A percentile compares a stretch with the other conserved stretches of the same genome.
Conservation (phyloP, 2,797 vertebrate species). For the Hybognathus amarus region DNA sequence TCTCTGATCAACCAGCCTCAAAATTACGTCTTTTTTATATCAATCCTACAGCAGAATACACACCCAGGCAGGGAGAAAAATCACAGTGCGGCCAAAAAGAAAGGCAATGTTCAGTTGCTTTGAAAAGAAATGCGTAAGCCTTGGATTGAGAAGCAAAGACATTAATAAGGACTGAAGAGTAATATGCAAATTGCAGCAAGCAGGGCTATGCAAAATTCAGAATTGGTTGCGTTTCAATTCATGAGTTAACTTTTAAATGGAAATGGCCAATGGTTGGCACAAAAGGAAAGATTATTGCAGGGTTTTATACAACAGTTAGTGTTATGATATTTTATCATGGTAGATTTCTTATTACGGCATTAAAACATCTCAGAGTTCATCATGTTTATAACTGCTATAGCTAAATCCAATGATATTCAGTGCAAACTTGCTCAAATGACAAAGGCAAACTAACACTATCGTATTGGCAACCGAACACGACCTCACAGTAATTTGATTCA, state of each 20-base stretch:
- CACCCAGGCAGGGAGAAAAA: slow-evolving; percentile 4
- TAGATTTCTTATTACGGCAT: not conserved
- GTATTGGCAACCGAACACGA: not conserved
- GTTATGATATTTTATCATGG: not conserved
- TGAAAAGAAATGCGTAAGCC: slow-evolving; percentile 53
- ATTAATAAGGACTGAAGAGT: slow-evolving; percentile 56
- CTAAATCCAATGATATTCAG: slow-evolving; percentile 8
- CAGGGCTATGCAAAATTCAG: slow-evolving; percentile 34
- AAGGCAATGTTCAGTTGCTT: slow-evolving; percentile 31
- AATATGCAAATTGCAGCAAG: slow-evolving; percentile 36
- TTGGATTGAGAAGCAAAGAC: slow-evolving; percentile 61
- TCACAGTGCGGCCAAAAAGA: not conserved
- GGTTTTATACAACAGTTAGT: not conserved
- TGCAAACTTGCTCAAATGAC: slow-evolving; percentile 43
- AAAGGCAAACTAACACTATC: slow-evolving; percentile 39
- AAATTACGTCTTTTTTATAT: slow-evolving; percentile 43
- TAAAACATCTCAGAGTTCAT: not conserved
- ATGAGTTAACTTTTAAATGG: not conserved
- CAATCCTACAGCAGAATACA: slow-evolving; percentile 44
- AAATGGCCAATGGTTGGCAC: not conserved
- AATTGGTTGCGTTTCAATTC: not conserved
- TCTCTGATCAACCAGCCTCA: slow-evolving; percentile 53
- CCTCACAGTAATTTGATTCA: slow-evolving; percentile 33
- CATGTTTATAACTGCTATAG: slow-evolving; percentile 5
- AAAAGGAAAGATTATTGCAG: not conserved